Conservation (phyloP, 2,888 invertebrate species). For the Aelia acuminata region DNA sequence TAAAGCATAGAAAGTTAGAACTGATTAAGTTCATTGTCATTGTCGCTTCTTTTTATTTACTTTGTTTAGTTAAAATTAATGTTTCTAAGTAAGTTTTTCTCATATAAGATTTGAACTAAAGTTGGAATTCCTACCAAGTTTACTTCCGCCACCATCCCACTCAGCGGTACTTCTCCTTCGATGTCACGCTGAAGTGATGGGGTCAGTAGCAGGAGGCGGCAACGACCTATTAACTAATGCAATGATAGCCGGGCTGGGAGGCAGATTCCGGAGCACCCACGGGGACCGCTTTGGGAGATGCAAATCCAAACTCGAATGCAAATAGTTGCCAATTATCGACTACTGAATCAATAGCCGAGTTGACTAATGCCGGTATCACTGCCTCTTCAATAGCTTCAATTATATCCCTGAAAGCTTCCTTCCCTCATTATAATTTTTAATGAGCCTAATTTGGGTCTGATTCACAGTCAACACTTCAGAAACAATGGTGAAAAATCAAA, state of each 20-base stretch:
- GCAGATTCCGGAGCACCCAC: slow-evolving; percentile 26
- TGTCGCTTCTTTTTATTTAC: too few relatives aligned
- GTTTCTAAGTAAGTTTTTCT: too few relatives aligned
- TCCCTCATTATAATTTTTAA: background rate
- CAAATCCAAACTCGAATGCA: slow-evolving; percentile 23
- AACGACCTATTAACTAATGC: slow-evolving; percentile 42
- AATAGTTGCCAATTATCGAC: slow-evolving; percentile 9
- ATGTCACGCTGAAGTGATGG: background rate
- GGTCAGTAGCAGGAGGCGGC: slow-evolving; percentile 1
- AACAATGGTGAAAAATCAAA: too few relatives aligned
- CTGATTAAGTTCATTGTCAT: too few relatives aligned
- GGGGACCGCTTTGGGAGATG: background rate
- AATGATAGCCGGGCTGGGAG: background rate
- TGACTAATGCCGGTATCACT: slow-evolving; percentile 1
- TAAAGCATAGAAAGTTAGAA: too few relatives aligned
- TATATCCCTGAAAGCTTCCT: background rate
- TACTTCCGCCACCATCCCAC: background rate
- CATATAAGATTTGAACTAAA: too few relatives aligned
- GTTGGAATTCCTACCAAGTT: too few relatives aligned
- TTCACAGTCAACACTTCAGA: background rate
- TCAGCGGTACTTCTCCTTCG: background rate
- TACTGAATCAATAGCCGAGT: slow-evolving; percentile 3
- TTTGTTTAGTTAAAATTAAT: too few relatives aligned
- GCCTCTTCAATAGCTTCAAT: background rate
- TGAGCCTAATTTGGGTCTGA: background rate